Evolutionary conservation across 2,113 vertebrate genomes (phyloP), one percentile per base, ranked within the genome.

Genomic region (Bambusicola thoracicus): DNA sequence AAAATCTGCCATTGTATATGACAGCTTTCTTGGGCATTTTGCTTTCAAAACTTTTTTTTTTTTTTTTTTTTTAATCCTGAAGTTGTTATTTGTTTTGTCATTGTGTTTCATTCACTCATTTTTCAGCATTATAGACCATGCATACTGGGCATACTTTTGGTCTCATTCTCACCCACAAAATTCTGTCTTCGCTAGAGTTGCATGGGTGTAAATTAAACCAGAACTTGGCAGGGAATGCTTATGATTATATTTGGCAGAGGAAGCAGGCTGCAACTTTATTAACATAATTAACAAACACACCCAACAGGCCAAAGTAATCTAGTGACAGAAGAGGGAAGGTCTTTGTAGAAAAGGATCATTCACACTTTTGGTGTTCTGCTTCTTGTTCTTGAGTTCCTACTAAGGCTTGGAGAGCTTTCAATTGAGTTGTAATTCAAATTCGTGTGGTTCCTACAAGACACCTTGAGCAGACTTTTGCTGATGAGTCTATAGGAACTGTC

Each of bases 361-460:
- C 19, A 11, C 32, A 6, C 82, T 91, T 96, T 93, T 94, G 87
- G 92, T 95, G 96, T 87, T 92, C 88, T 92, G 84, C 87, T 92
- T 87, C 92, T 93, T 92, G 95, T 91, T 92, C 82, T 74, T 68
- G 87, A 81, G 90, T 69, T 89, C 85, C 89, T 94, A 79, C 85
- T 93, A 94, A 94, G 95, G 85, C 95, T 97, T 97, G 94, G 94
- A 97, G 67, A 94, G 92, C 83, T 93, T 98, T 98, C 97, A 98
- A 94, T 83, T 95, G 96, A 97, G 95, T 93, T 97, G 95, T 97
- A 97, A 97, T 97, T 97, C 97, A 97, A 94, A 96, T 94, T 96
- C 96, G 83, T 96, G 72, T 0, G 6, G 90, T 83, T 95, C 90
- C 95, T 97, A 96, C 93, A 97, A 95, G 95, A 95, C 94, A 97